Percentiles rank a stretch among this genome's conserved stretches.
These are phyloP conservation scores for Cantharis lateralis DNA, from an alignment of 2,888 invertebrate species.

Conservation along the genomic window DNA sequence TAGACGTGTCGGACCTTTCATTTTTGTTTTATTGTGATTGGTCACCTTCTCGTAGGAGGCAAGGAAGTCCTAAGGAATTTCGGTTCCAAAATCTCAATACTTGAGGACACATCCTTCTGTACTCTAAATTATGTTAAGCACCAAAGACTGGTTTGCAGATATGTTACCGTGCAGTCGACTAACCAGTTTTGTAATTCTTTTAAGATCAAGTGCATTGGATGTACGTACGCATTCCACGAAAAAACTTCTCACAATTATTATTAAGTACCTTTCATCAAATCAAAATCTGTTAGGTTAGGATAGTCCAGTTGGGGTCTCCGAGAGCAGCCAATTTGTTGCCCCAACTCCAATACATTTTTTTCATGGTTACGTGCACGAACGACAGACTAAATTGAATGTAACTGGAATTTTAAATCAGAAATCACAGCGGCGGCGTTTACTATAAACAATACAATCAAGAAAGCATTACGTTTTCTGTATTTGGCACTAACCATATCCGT, in stretches of 20 bases:
- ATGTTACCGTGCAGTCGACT: constrained; percentile 32
- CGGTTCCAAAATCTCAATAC: constrained; percentile 12
- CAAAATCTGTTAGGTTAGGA: background rate
- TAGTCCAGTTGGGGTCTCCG: background rate
- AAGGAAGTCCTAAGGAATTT: background rate
- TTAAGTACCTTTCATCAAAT: background rate
- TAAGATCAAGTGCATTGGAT: constrained; percentile 37
- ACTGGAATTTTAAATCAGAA: background rate
- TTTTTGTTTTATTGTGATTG: background rate
- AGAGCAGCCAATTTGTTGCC: background rate
- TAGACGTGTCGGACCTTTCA: background rate
- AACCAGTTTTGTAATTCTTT: constrained; percentile 34
- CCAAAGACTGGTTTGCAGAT: constrained; percentile 35
- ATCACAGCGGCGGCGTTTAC: constrained; percentile 9
- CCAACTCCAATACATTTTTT: background rate
- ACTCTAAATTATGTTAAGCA: constrained; percentile 37
- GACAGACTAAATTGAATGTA: background rate
- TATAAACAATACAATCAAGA: constrained; percentile 21
- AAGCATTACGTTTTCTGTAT: constrained; percentile 21
- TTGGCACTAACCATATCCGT: constrained; percentile 21
- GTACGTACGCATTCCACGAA: constrained; percentile 34
- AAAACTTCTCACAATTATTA: constrained; percentile 6
- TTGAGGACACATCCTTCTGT: constrained; percentile 21
- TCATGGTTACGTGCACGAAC: background rate
- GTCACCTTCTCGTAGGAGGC: background rate